phyloP scores from a whole-genome alignment of 2,888 invertebrate genomes.

The Meteorus colon region DNA sequence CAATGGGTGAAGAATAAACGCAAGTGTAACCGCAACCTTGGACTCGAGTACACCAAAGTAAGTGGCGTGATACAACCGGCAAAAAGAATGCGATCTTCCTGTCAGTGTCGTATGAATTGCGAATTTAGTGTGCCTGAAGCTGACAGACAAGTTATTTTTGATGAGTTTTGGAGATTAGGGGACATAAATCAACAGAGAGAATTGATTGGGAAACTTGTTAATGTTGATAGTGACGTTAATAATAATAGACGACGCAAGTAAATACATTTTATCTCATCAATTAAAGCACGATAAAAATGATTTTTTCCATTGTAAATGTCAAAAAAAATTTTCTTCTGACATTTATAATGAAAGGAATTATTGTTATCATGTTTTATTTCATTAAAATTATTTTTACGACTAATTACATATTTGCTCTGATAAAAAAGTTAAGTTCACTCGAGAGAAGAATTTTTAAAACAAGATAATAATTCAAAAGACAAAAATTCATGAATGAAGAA shows the following conservation, averaged over 20 bases:
- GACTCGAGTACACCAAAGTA: slow-evolving; percentile 14
- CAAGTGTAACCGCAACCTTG: neutral
- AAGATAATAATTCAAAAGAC: no score
- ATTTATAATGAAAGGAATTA: no score
- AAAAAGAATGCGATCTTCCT: slow-evolving; percentile 9
- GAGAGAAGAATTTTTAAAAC: no score
- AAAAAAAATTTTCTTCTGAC: no score
- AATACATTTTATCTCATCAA: neutral
- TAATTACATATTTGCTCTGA: no score
- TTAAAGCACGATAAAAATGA: no score
- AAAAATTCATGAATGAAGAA: no score
- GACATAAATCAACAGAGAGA: slow-evolving; percentile 20
- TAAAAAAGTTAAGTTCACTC: no score
- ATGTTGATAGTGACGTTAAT: neutral
- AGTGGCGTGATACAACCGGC: slow-evolving; percentile 9
- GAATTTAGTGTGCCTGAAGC: neutral
- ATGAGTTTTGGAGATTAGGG: slow-evolving; percentile 24
- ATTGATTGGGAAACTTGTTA: neutral
- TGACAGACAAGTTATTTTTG: neutral
- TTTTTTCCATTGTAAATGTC: no score
- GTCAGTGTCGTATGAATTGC: slow-evolving; percentile 13
- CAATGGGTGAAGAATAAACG: slow-evolving; percentile 21
- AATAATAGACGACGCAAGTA: neutral
- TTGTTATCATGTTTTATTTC: no score
- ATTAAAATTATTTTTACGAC: no score